phyloP scores from a whole-genome alignment of 2,888 invertebrate species.

The Cantharis rustica region DNA sequence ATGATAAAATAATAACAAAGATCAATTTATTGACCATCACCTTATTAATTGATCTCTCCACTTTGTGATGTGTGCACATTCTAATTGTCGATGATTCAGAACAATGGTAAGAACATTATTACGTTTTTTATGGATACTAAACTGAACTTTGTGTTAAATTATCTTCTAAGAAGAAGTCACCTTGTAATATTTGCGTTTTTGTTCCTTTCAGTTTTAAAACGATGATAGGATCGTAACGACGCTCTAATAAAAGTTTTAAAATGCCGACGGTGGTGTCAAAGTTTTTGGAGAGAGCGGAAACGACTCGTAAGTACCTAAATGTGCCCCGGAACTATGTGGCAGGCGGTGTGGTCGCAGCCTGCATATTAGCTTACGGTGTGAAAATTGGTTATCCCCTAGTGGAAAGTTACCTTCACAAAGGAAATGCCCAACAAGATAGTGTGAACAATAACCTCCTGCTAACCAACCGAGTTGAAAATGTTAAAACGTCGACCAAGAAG shows the following conservation, averaged over 20 bases:
- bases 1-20: background rate
- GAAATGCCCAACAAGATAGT: slow-evolving; percentile 46
- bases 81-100: background rate
- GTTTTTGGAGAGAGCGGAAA: slow-evolving; percentile 63
- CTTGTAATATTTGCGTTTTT: background rate
- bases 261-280: slow-evolving; percentile 71
- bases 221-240: background rate
- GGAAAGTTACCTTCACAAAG: slow-evolving; percentile 53
- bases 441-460: slow-evolving; percentile 51
- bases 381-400: slow-evolving; percentile 68
- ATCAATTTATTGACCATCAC: slow-evolving; percentile 1
- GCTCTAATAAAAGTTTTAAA: slow-evolving; percentile 30
- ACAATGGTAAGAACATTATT: background rate
- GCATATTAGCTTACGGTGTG: slow-evolving; percentile 61
- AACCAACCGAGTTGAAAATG: slow-evolving; percentile 12
- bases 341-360: slow-evolving; percentile 65
- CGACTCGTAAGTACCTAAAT: slow-evolving; percentile 59
- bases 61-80: background rate
- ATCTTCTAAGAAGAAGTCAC: background rate
- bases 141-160: background rate
- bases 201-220: background rate
- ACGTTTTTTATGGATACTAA: background rate
- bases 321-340: slow-evolving; percentile 63
- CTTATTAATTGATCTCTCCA: background rate
- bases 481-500: slow-evolving; percentile 27